These are phyloP conservation scores for Australoheros scitulus DNA, from an alignment of 2,113 vertebrate genomes.

Conservation along the genomic window DNA sequence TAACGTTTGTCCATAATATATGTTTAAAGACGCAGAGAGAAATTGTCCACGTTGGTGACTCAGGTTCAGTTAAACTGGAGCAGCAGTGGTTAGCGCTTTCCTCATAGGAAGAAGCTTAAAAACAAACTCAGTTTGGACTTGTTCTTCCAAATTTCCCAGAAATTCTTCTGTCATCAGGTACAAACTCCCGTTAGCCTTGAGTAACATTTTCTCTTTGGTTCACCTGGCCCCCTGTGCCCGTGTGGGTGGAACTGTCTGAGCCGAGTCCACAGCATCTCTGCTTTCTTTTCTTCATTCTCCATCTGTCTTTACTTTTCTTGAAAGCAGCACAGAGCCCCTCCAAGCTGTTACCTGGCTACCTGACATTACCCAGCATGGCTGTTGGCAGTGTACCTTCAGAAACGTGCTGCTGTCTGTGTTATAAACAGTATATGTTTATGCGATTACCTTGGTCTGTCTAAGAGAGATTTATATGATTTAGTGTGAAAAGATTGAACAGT, in stretches of 20 bases:
- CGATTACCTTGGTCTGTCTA: background rate
- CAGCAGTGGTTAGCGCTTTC: background rate
- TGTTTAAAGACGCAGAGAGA: background rate
- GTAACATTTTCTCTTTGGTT: background rate
- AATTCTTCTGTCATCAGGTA: background rate
- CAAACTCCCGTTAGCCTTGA: background rate
- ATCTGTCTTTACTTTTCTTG: background rate
- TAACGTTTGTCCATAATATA: background rate
- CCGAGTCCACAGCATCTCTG: background rate
- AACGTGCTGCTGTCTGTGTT: too few relatives aligned
- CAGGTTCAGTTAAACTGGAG: background rate
- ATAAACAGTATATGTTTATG: background rate
- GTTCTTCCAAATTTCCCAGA: background rate
- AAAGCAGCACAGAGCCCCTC: background rate
- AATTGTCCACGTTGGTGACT: background rate
- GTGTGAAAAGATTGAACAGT: background rate
- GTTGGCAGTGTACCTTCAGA: background rate
- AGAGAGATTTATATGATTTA: background rate
- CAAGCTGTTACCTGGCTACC: background rate
- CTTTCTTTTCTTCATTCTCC: background rate
- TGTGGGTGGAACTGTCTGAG: background rate
- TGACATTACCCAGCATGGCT: background rate
- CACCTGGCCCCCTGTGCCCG: background rate
- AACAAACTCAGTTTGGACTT: background rate
- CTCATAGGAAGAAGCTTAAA: background rate